Evolutionary conservation across 1,140 invertebrate species (phyloP), one percentile per base, ranked within the genome.

Genomic region (Leptinotarsa undecemlineata): DNA sequence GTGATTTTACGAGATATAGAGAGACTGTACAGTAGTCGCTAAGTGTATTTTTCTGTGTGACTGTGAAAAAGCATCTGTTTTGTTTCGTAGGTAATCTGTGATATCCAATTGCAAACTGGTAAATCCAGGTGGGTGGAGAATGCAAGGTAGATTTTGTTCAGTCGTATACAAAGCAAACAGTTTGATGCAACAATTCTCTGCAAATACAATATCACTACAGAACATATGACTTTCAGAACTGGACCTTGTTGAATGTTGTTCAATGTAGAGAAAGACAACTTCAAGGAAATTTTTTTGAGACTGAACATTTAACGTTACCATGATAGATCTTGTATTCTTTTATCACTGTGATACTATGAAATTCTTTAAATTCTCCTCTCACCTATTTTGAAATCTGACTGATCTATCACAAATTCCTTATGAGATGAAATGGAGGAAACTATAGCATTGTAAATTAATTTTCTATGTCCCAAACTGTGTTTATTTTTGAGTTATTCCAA

Each of bases 1-100:
- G 82, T 83, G 82, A 83, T 84, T 82, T 75, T 80, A 78, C 69
- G 75, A 81, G 75, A 78, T 79, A 79, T 79, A 33, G 47, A 81
- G 80, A 83, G 82, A 81, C 81, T 83, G 82, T 83, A 81, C 74
- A 82, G 76, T 83, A 82, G 78, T 42, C 71, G 74, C 71, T 81
- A 80, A 81, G 78, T 66, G 63, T 72, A 75, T 75, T 72, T 68
- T 68, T 75, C 72, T 68, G 48, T 75, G 48, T 62, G 68, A 68
- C 48, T 23, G 47, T 17, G 47, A 33, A 26, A 19, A n/a, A 48
- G 26, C 26, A 33, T 68, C 47, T 62, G 11, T 76, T 74, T 77
- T 74, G 51, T 77, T 70, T 76, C 75, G 42, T 77, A 72, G 70
- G 75, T 23, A 77, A 73, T 77, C 72, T 74, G 75, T 77, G 75